These are phyloP conservation scores for Bombus affinis DNA, from an alignment of 1,140 invertebrate species.

Conservation along the genomic window DNA sequence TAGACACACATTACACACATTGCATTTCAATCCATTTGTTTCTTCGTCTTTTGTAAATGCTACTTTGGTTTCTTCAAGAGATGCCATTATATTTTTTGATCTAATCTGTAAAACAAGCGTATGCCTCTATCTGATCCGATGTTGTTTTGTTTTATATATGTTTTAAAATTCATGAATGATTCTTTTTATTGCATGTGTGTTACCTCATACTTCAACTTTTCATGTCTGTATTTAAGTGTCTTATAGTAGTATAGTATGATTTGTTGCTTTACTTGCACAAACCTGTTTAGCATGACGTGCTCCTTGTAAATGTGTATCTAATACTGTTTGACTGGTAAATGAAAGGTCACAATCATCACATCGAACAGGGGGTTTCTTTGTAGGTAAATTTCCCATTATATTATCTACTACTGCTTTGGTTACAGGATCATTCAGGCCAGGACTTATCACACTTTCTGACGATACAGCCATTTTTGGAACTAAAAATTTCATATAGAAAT, in stretches of 20 bases:
- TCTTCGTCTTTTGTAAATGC: constrained; percentile 80
- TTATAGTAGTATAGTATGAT: neutral
- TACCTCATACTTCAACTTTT: constrained; percentile 1
- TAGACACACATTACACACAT: constrained; percentile 81
- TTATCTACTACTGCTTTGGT: constrained; percentile 83
- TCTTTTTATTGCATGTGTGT: neutral
- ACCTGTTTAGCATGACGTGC: constrained; percentile 83
- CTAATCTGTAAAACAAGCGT: constrained; percentile 70
- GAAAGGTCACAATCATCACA: constrained; percentile 82
- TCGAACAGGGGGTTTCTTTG: constrained; percentile 79
- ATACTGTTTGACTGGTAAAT: constrained; percentile 82
- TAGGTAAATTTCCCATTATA: constrained; percentile 82
- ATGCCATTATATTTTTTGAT: constrained; percentile 80
- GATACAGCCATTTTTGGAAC: constrained; percentile 64
- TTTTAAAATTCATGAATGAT: neutral
- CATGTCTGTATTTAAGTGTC: neutral
- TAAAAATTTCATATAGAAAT: constrained; percentile 4
- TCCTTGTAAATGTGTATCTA: constrained; percentile 83
- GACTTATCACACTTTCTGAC: constrained; percentile 61
- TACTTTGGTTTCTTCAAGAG: constrained; percentile 79
- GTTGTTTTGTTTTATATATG: neutral
- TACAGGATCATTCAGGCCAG: constrained; percentile 78
- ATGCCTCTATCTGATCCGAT: neutral
- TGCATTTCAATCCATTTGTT: constrained; percentile 81
- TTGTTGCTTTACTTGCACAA: constrained; percentile 4